Base-by-base conservation (phyloP, 92 coral and sea anemone genomes). In the Nematostella vectensis region DNA sequence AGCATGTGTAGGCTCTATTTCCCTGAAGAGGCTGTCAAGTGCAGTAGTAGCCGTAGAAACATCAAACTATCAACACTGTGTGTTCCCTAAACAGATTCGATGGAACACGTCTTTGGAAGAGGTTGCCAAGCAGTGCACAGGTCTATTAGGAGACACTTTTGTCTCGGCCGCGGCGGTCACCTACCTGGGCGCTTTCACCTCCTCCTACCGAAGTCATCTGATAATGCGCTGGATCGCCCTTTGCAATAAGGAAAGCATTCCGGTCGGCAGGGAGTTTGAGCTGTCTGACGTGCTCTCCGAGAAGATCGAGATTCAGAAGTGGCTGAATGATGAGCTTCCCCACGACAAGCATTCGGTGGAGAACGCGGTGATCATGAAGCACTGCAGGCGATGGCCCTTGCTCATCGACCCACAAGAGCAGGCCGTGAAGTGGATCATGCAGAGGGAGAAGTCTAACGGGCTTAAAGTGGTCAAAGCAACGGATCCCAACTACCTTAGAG, bases 391-490 rank as follows among this genome's bases (percentile, higher is more conserved):
- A 31, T 91, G 98, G 98, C 98, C 98, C 37, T 72, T 86, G 25
- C 66, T 91, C 49, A 81, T 91, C 26, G 98, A 91, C 52, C 98
- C 98, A 25, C 98, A 91, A 74, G 88, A 78, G 66, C 98, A 91
- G 55, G 98, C 96, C 2, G 51, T 77, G 3, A 83, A 82, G 65
- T 91, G 98, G 98, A 86, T 91, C 53, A 58, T 74, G 49, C 72
- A 72, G 69, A 87, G 80, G 77, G 98, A 91, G 68, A 74, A 71
- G 55, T 77, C 55, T 1, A 85, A 85, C 54, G 78, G 81, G 39
- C 73, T 91, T 19, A 91, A 75, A 70, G 81, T 87, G 26, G 88
- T 87, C 55, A 91, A 91, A 72, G 86, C 93, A 9, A 57, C 93
- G 3, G 96, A 91, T 68, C 76, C 87, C 18, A 67, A 60, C 51